Percentiles rank a stretch among this genome's conserved stretches.
These are phyloP conservation scores for Oenanthe oenanthe DNA, from an alignment of 2,113 vertebrate species.

Conservation along the genomic window DNA sequence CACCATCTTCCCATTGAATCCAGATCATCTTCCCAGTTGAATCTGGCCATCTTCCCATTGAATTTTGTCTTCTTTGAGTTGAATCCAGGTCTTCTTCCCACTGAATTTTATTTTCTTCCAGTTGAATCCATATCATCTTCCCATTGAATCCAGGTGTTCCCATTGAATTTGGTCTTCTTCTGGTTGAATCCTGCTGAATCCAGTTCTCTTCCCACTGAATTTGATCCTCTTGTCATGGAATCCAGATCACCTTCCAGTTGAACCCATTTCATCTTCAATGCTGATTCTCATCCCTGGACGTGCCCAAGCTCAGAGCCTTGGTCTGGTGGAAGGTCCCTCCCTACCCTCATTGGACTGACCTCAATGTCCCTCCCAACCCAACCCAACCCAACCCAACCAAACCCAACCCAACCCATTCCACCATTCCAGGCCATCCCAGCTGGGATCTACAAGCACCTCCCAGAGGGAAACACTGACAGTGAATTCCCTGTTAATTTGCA, in stretches of 20 bases:
- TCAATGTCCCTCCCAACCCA: neutral
- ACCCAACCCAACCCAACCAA: neutral
- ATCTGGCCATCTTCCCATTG: neutral
- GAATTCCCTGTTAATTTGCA: neutral
- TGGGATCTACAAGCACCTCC: neutral
- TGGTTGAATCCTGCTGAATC: accelerated
- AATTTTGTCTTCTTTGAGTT: no score
- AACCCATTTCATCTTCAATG: neutral
- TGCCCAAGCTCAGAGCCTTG: neutral
- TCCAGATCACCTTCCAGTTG: neutral
- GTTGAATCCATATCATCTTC: neutral
- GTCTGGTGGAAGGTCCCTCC: no score
- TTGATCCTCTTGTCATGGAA: neutral
- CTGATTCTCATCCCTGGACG: neutral
- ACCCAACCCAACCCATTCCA: neutral
- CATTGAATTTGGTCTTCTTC: neutral
- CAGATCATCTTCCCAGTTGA: neutral
- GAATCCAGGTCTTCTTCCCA: neutral
- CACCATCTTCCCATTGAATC: neutral
- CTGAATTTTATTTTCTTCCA: no score
- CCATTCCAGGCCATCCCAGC: accelerated
- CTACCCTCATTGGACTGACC: neutral
- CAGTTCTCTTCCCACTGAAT: neutral
- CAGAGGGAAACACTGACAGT: neutral
- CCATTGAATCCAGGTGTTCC: neutral